Percentiles rank a stretch among this genome's conserved stretches.
These are phyloP conservation scores for Ciconia nigra DNA, from an alignment of 2,797 vertebrate species.

Conservation along the genomic window DNA sequence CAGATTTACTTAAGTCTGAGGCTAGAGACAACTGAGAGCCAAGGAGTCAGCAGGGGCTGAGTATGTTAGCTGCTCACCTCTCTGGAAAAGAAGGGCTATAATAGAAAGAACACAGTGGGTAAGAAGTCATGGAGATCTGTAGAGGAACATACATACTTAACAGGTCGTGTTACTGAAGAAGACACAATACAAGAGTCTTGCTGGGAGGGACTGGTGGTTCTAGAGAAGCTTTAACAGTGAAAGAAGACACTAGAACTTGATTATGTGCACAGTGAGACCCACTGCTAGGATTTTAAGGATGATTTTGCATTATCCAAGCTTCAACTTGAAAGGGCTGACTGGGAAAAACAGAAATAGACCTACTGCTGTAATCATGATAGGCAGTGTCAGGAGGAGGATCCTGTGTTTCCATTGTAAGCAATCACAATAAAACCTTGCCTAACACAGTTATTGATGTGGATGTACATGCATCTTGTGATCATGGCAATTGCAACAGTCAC, in stretches of 20 bases:
- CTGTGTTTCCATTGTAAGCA: neutral
- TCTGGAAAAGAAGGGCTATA: neutral
- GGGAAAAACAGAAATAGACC: neutral
- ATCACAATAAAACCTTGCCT: neutral
- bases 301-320: neutral
- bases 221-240: neutral
- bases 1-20: neutral
- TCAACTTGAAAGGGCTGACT: neutral
- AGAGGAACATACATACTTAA: neutral
- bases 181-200: neutral
- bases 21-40: neutral
- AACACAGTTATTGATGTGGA: neutral
- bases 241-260: neutral
- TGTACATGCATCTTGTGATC: neutral
- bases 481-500: neutral
- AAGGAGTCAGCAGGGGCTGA: neutral
- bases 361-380: neutral
- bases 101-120: neutral
- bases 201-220: neutral
- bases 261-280: neutral
- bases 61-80: neutral
- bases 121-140: neutral
- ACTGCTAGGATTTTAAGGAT: neutral
- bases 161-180: neutral
- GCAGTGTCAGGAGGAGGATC: neutral